phyloP scores from a whole-genome alignment of 2,888 invertebrate species.

The Hydroisotoma schaefferi region DNA sequence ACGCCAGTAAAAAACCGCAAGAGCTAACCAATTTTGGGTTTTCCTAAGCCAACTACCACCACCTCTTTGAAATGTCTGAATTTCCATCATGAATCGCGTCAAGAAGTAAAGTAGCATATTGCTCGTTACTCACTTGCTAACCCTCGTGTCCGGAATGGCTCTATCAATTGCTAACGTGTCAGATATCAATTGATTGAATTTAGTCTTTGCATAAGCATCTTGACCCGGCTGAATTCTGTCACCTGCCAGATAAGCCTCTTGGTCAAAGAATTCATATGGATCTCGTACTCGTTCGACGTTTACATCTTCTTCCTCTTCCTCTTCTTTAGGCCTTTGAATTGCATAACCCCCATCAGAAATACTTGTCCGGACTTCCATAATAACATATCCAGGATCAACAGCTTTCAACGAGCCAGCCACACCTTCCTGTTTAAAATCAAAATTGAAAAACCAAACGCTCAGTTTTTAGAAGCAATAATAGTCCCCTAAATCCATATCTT shows the following conservation, averaged over 20 bases:
- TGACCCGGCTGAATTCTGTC: conserved; percentile 67
- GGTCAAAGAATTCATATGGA: conserved; percentile 45
- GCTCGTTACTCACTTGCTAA: conserved; percentile 70
- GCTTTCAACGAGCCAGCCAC: conserved; percentile 35
- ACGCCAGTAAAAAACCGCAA: no score
- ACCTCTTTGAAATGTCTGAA: no score
- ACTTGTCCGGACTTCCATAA: conserved; percentile 6
- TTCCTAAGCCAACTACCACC: no score
- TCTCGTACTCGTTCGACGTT: conserved; percentile 8
- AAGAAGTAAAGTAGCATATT: no score
- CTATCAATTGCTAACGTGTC: conserved; percentile 85
- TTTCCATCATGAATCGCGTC: no score
- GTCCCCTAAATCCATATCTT: no score
- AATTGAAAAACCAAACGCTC: neutral
- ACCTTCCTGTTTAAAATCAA: conserved; percentile 20
- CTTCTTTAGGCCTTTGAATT: conserved; percentile 28
- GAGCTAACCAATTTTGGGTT: no score
- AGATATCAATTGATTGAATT: conserved; percentile 94
- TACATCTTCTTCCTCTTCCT: conserved; percentile 12
- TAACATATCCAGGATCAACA: conserved; percentile 24
- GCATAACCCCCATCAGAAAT: conserved; percentile 12
- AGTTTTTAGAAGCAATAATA: no score
- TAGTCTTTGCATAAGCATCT: conserved; percentile 88
- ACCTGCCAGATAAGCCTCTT: conserved; percentile 40
- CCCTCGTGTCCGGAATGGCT: conserved; percentile 88